Evolutionary conservation across 2,113 vertebrate genomes (phyloP).

Genomic region (Scalopus aquaticus): DNA sequence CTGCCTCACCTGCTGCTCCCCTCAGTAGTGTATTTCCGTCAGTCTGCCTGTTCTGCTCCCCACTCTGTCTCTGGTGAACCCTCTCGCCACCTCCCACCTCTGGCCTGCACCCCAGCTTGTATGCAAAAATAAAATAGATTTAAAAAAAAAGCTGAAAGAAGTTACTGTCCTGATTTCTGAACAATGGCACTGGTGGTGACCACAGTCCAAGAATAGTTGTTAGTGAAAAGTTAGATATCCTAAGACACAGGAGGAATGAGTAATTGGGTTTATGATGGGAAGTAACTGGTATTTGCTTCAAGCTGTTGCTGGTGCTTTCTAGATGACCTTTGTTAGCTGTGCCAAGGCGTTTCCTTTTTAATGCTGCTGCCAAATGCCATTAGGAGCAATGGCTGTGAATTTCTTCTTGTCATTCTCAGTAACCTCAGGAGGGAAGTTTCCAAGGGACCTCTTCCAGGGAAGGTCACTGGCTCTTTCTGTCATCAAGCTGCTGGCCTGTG

Average conservation of each 20-base stretch:
- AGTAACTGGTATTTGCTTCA: background rate
- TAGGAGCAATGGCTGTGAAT: slow-evolving; percentile 63
- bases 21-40: too few relatives aligned
- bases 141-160: background rate
- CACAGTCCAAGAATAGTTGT: background rate
- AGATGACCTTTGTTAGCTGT: slow-evolving; percentile 67
- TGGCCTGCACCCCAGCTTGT: too few relatives aligned
- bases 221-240: background rate
- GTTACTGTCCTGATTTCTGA: background rate
- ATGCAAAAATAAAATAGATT: too few relatives aligned
- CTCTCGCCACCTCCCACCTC: too few relatives aligned
- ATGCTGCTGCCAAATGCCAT: slow-evolving; percentile 58
- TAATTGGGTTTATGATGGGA: slow-evolving; percentile 56
- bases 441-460: slow-evolving; percentile 11
- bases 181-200: background rate
- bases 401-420: slow-evolving; percentile 67
- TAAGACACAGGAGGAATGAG: background rate
- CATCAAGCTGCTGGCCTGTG: slow-evolving; percentile 55
- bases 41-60: too few relatives aligned
- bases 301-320: slow-evolving; percentile 2
- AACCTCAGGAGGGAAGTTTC: slow-evolving; percentile 61
- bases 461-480: slow-evolving; percentile 55
- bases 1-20: too few relatives aligned
- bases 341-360: slow-evolving; percentile 53
- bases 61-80: too few relatives aligned